Evolutionary conservation across 2,888 invertebrate species (phyloP).

Genomic region (Spisula solida): DNA sequence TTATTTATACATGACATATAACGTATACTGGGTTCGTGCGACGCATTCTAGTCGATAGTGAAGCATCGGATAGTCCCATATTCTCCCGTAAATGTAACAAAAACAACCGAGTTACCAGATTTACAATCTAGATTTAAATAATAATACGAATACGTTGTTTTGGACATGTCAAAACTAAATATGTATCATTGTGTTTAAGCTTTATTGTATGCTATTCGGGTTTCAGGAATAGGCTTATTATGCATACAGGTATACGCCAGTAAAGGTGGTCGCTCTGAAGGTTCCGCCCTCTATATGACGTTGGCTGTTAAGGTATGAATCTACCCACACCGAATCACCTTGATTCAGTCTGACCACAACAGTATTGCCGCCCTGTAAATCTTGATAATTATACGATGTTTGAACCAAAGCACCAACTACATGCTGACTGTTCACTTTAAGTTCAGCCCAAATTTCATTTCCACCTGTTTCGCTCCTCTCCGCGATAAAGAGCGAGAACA

Average conservation of each 20-base stretch:
- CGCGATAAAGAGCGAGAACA: constrained; percentile 34
- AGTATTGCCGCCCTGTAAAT: constrained; percentile 38
- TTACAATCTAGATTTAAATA: no score
- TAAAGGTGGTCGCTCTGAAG: constrained; percentile 29
- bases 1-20: no score
- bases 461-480: neutral
- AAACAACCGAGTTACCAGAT: no score
- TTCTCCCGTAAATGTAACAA: no score
- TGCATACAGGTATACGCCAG: constrained; percentile 38
- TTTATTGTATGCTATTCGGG: no score
- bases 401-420: constrained; percentile 22
- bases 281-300: constrained; percentile 25
- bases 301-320: neutral
- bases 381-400: constrained; percentile 10
- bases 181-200: no score
- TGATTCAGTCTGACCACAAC: constrained; percentile 16
- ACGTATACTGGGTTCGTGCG: no score
- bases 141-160: no score
- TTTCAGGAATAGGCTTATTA: neutral
- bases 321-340: constrained; percentile 40
- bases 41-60: no score
- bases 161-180: no score
- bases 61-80: no score
- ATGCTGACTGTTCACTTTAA: constrained; percentile 3
- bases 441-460: neutral